Conservation (phyloP, 1,140 invertebrate species). For the Drosophila triauraria region DNA sequence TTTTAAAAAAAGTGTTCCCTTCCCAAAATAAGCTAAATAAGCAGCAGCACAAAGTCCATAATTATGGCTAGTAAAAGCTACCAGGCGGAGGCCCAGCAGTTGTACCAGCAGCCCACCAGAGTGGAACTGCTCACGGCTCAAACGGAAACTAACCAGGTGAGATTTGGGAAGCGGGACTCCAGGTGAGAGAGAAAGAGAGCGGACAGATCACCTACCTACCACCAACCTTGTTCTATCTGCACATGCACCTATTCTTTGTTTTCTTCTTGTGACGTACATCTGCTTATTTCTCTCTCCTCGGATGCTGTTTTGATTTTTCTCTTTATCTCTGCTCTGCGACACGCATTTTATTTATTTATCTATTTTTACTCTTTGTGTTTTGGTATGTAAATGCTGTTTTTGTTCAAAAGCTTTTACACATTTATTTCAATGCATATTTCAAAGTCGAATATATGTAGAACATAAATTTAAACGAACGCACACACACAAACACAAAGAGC, state of each 20-base stretch:
- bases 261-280: slow-evolving; percentile 8
- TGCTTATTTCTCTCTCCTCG: slow-evolving; percentile 5
- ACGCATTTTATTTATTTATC: slow-evolving; percentile 38
- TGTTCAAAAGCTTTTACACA: background rate
- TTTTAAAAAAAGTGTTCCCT: slow-evolving; percentile 50
- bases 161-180: slow-evolving; percentile 12
- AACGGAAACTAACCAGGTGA: slow-evolving; percentile 67
- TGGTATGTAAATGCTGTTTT: slow-evolving; percentile 16
- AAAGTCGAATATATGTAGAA: slow-evolving; percentile 14
- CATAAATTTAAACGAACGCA: slow-evolving; percentile 10
- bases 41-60: slow-evolving; percentile 3
- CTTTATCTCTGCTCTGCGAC: slow-evolving; percentile 14
- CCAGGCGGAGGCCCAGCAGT: slow-evolving; percentile 54
- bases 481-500: slow-evolving; percentile 5
- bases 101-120: slow-evolving; percentile 53
- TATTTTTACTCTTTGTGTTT: slow-evolving; percentile 1
- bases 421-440: slow-evolving; percentile 6
- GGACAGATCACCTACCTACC: slow-evolving; percentile 26
- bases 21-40: slow-evolving; percentile 17
- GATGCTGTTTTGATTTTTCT: slow-evolving; percentile 28
- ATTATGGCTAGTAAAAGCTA: slow-evolving; percentile 49
- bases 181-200: slow-evolving; percentile 26
- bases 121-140: slow-evolving; percentile 61
- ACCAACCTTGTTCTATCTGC: slow-evolving; percentile 20
- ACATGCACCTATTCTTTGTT: slow-evolving; percentile 37